Evolutionary conservation across 2,888 invertebrate species (phyloP).

Genomic region (Eumacrocentrus americanus): DNA sequence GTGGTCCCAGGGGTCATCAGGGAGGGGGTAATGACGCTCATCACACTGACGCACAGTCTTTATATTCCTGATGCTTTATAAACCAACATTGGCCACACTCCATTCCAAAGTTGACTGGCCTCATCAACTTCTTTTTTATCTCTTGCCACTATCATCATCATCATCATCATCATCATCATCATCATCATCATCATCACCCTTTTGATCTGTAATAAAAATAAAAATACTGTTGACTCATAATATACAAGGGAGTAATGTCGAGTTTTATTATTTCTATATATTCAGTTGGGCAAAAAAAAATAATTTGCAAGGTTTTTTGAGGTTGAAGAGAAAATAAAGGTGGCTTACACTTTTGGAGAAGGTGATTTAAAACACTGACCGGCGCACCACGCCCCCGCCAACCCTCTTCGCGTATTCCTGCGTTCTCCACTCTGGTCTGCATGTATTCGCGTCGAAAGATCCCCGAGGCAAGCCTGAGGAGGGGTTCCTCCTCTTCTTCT

Average conservation of each 20-base stretch:
- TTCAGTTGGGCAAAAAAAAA: too few relatives aligned
- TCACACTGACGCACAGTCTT: conserved; percentile 59
- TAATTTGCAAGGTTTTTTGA: background rate
- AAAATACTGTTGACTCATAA: background rate
- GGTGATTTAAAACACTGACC: conserved; percentile 59
- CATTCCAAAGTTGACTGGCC: conserved; percentile 13
- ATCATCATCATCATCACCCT: background rate
- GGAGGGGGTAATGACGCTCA: conserved; percentile 61
- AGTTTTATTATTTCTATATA: background rate
- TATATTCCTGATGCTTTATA: conserved; percentile 52
- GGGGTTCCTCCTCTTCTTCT: conserved; percentile 46
- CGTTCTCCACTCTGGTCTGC: conserved; percentile 15
- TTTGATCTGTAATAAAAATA: background rate
- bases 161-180: too few relatives aligned
- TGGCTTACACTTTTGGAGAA: conserved; percentile 39
- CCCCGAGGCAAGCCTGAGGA: conserved; percentile 40
- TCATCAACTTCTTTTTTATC: too few relatives aligned
- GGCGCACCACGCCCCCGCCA: conserved; percentile 43
- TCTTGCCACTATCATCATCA: too few relatives aligned
- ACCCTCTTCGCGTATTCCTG: conserved; percentile 29
- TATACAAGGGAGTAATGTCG: background rate
- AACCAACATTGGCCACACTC: conserved; percentile 52
- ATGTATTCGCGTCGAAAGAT: conserved; percentile 26
- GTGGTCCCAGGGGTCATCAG: conserved; percentile 45
- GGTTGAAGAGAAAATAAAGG: background rate